Evolutionary conservation across 2,797 vertebrate species (phyloP).

Genomic region (Leptodactylus fallax): DNA sequence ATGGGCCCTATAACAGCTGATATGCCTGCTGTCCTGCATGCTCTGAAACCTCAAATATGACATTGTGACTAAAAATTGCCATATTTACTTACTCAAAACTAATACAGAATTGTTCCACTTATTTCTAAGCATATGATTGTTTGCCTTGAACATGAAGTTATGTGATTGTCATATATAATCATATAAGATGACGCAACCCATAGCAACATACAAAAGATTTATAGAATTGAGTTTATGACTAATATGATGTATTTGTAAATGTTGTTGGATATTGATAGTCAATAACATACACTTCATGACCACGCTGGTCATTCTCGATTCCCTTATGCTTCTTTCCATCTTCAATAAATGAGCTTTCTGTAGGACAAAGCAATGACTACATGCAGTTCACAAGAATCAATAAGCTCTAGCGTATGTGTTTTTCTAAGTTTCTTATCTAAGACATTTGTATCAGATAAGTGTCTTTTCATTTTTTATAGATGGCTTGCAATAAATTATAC

Average conservation of each 20-base stretch:
- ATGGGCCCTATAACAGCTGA: too few species aligned
- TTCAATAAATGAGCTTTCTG: slow-evolving; percentile 6
- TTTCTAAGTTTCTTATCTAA: background rate
- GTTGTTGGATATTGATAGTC: slow-evolving; percentile 30
- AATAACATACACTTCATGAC: slow-evolving; percentile 30
- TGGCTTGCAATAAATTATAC: background rate
- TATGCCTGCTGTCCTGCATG: too few species aligned
- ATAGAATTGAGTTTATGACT: slow-evolving; percentile 31
- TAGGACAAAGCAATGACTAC: slow-evolving; percentile 31
- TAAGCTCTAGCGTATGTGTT: background rate
- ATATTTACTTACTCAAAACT: too few species aligned
- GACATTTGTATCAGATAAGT: slow-evolving; percentile 16
- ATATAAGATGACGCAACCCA: background rate
- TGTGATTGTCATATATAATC: background rate
- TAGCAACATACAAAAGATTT: background rate
- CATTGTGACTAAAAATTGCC: too few species aligned
- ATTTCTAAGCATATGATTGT: background rate
- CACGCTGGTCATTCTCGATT: slow-evolving; percentile 2
- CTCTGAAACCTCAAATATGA: too few species aligned
- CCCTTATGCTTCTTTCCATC: slow-evolving; percentile 17
- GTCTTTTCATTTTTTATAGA: slow-evolving; percentile 1
- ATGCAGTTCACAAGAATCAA: slow-evolving; percentile 2
- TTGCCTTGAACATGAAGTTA: background rate
- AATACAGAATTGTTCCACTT: background rate
- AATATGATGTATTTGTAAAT: slow-evolving; percentile 30